Base-by-base conservation (phyloP, 2,888 invertebrate species). In the Cistogaster globosa region DNA sequence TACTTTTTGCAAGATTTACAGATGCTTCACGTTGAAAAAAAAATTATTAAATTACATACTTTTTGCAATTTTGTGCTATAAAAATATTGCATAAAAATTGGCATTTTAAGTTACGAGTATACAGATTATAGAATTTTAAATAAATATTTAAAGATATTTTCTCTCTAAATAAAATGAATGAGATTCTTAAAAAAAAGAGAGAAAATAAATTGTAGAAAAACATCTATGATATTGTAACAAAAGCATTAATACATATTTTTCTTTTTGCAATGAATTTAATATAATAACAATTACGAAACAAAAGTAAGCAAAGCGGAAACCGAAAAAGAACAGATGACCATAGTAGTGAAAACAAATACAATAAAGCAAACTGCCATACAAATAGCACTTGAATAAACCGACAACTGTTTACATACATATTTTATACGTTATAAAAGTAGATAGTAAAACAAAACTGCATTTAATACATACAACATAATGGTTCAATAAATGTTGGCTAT, bases 291-390 rank as follows among this genome's bases (percentile, higher is more conserved):
- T 84, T 68, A 75, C 75, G 76, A 79, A 83, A 81, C 84, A 86
- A 79, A 80, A 83, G 72, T 77, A 75, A 75, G 69, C 38, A 86
- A 84, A 80, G 77, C 82, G 84, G 87, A 87, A 84, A 80, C 77
- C 77, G 76, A 74, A 83, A 84, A 82, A 72, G 86, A 58, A 80
- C 88, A 90, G 88, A 89, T 89, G 90, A 89, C 89, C 87, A 38
- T 32, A 22, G 76, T 65, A 72, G 42, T 71, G 77, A 83, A 83
- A 84, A 76, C 58, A 76, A 84, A 80, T 45, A 76, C 36, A 67
- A 72, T 71, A 80, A 80, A 76, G 76, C 26, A 76, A 68, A 79
- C 57, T 51, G 67, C 51, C 65, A 67, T 42, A 71, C 71, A 71
- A 78, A 78, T 78, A 77, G 53, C 42, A 69, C 68, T 78, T 62